phyloP scores from a whole-genome alignment of 2,888 invertebrate species.

The Psylliodes chrysocephalus region DNA sequence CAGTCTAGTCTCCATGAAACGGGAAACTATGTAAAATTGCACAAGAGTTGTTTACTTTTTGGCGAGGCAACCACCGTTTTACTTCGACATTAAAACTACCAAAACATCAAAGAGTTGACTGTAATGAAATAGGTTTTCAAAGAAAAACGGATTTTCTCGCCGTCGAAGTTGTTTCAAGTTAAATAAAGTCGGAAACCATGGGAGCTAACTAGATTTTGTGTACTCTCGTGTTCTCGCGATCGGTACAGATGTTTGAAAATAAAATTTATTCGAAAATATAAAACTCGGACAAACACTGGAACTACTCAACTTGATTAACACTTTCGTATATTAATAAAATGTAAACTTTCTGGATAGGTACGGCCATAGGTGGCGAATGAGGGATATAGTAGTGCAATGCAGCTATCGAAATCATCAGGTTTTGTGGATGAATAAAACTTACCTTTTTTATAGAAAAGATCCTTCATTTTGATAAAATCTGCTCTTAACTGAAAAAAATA shows the following conservation, averaged over 20 bases:
- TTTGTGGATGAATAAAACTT: too few species aligned
- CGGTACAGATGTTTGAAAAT: conserved; percentile 5
- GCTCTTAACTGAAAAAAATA: too few species aligned
- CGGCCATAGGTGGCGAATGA: conserved; percentile 3
- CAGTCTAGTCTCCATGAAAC: too few species aligned
- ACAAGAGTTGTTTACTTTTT: too few species aligned
- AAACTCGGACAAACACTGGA: conserved; percentile 27
- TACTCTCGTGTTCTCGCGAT: conserved; percentile 5
- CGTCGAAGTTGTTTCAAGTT: not conserved
- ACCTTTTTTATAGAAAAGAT: too few species aligned
- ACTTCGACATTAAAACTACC: not conserved
- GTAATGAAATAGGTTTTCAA: not conserved
- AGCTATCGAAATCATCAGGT: too few species aligned
- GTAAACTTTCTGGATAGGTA: conserved; percentile 18
- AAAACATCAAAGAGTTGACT: not conserved
- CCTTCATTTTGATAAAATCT: too few species aligned
- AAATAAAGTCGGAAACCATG: too few species aligned
- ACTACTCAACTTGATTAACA: conserved; percentile 36
- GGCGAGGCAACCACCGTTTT: too few species aligned
- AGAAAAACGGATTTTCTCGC: not conserved
- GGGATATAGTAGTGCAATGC: too few species aligned
- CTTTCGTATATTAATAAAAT: conserved; percentile 31
- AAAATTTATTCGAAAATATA: conserved; percentile 33
- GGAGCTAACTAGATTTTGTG: conserved; percentile 8
- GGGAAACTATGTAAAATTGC: too few species aligned